Base-by-base conservation (phyloP, 2,113 vertebrate species). In the Oreochromis aureus region DNA sequence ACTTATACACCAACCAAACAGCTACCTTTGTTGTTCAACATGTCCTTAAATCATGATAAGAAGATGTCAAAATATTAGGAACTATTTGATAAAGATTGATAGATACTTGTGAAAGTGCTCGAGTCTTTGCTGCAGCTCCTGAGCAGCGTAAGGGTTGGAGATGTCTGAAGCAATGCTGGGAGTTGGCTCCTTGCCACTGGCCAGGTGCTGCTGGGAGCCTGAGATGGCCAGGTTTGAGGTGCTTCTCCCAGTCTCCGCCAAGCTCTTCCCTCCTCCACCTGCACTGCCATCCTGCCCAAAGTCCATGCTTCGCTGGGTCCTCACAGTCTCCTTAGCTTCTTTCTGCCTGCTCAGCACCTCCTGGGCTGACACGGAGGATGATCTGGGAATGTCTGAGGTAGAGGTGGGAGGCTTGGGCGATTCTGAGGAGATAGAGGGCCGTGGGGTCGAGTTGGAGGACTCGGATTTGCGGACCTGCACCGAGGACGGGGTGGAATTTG, bases 101-200 rank as follows among this genome's bases (percentile, higher is more conserved):
- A 55, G 22, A 6, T 97, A 99, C 99, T 99, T 99, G 13, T 98
- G 97, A 13, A 99, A 96, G 86, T 98, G 98, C 1, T 97, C 96
- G 3, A 99, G 94, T 39, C 98, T 93, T 79, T 97, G 97, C 80
- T 98, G 97, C n/a, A 99, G 97, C 94, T 99, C 99, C 95, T 99
- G 98, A 0, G 97, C 96, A 82, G 98, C 97, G 0, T 96, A 97
- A 8, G 98, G 98, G 93, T 98, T 96, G 1, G 99, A 99, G 81
- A 99, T 96, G 92, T 99, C 99, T 0, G 99, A 99, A 4, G 99
- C 98, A 24, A 99, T 99, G 95, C 98, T 99, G 15, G 98, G 98
- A 2, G 98, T 99, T 5, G 98, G 96, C 85, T 99, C 99, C 91
- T 99, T 99, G 61, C 86, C 91, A 24, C 91, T 88, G 0, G 96